Conservation (phyloP, 2,888 invertebrate species). For the Rhimphoctona megacephalus region DNA sequence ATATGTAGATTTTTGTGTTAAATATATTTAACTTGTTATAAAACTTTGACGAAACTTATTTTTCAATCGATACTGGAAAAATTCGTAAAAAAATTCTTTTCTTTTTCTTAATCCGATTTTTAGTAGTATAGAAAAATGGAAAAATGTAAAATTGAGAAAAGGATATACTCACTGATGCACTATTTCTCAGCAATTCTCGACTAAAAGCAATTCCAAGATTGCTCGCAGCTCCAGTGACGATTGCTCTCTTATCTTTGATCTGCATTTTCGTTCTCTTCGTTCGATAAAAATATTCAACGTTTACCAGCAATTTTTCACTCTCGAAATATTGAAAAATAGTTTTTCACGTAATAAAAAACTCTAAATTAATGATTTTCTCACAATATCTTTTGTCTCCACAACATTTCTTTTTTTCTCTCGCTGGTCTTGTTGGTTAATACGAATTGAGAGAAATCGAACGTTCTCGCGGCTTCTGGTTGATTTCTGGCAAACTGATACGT, state of each 20-base stretch:
- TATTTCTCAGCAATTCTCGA: constrained; percentile 80
- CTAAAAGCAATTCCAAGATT: constrained; percentile 78
- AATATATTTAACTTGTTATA: too few species aligned
- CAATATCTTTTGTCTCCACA: neutral
- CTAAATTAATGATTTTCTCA: neutral
- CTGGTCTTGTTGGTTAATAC: constrained; percentile 8
- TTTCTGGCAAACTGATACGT: constrained; percentile 68
- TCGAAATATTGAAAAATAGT: neutral
- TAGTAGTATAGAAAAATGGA: too few species aligned
- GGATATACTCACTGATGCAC: constrained; percentile 77
- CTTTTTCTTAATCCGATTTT: neutral
- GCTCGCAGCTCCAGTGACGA: constrained; percentile 80
- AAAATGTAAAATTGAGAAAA: neutral
- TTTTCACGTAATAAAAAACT: neutral
- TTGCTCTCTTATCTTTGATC: constrained; percentile 81
- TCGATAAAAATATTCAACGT: neutral
- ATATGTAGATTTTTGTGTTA: neutral
- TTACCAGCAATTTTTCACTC: neutral
- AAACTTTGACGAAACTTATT: too few species aligned
- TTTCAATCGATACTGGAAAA: too few species aligned
- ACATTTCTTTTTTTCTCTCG: constrained; percentile 1
- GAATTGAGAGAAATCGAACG: constrained; percentile 37
- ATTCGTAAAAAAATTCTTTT: too few species aligned
- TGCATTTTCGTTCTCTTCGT: too few species aligned
- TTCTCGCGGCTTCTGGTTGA: constrained; percentile 35